phyloP scores from a whole-genome alignment of 2,113 vertebrate species.

The Bubo bubo region DNA sequence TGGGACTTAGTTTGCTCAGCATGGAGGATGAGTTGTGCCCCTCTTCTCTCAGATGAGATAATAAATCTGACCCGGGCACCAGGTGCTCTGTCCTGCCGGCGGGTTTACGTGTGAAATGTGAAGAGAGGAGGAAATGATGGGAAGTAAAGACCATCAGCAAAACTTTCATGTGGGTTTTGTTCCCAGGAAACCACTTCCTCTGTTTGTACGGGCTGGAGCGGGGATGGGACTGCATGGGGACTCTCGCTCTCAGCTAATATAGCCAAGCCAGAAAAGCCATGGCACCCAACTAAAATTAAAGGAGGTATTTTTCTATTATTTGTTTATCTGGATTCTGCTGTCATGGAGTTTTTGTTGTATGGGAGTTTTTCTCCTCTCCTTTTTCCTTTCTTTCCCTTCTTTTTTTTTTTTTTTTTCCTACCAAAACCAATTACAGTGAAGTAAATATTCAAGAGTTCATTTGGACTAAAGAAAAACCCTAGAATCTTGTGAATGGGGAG shows the following conservation, averaged over 20 bases:
- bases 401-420: not conserved
- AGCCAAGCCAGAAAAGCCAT: constrained; percentile 35
- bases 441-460: not conserved
- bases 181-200: constrained; percentile 70
- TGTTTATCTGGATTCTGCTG: constrained; percentile 47
- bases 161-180: constrained; percentile 54
- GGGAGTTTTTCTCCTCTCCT: not conserved
- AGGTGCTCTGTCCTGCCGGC: not conserved
- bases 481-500: not conserved
- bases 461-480: not conserved
- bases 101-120: not conserved
- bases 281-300: constrained; percentile 35
- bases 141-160: constrained; percentile 6
- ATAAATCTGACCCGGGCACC: not conserved
- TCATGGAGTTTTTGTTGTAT: not conserved
- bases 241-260: constrained; percentile 6
- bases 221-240: not conserved
- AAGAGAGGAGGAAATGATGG: not conserved
- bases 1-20: not conserved
- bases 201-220: not conserved
- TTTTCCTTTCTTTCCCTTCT: not conserved
- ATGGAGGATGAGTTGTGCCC: not conserved
- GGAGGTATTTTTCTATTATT: not conserved
- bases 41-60: not conserved
- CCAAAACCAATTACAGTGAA: not conserved